phyloP scores from a whole-genome alignment of 2,797 vertebrate genomes.

The Gymnopithys bicolor region DNA sequence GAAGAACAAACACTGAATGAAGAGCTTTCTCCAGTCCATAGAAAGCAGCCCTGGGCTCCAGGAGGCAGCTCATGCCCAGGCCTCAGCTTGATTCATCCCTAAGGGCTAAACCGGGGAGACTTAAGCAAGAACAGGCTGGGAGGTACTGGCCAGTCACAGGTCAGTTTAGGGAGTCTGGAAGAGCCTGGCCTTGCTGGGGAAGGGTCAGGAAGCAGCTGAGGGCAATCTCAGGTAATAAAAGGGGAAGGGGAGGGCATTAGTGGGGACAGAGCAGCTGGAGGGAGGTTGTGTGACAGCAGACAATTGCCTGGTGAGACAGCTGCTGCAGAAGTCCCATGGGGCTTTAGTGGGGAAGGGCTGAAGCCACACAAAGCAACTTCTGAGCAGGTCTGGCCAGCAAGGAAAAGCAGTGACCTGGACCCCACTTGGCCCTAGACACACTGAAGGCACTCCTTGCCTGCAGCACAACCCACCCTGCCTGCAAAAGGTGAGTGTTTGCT shows the following conservation, averaged over 20 bases:
- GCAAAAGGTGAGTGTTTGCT: neutral
- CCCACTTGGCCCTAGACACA: neutral
- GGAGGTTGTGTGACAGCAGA: neutral
- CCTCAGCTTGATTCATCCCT: neutral
- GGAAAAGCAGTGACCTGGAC: neutral
- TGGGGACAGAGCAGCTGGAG: neutral
- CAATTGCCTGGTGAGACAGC: neutral
- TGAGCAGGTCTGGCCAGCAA: neutral
- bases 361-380: neutral
- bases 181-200: neutral
- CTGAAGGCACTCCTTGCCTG: accelerated
- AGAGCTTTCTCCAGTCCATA: neutral
- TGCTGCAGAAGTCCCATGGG: accelerated
- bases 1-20: neutral
- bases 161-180: neutral
- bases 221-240: neutral
- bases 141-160: neutral
- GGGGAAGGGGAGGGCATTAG: neutral
- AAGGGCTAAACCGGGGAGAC: neutral
- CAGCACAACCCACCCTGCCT: neutral
- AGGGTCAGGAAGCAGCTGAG: neutral
- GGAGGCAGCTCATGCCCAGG: neutral
- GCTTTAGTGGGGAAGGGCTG: neutral
- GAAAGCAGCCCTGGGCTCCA: neutral
- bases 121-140: neutral